Conservation (phyloP, 2,797 vertebrate species). For the Monodelphis domestica region DNA sequence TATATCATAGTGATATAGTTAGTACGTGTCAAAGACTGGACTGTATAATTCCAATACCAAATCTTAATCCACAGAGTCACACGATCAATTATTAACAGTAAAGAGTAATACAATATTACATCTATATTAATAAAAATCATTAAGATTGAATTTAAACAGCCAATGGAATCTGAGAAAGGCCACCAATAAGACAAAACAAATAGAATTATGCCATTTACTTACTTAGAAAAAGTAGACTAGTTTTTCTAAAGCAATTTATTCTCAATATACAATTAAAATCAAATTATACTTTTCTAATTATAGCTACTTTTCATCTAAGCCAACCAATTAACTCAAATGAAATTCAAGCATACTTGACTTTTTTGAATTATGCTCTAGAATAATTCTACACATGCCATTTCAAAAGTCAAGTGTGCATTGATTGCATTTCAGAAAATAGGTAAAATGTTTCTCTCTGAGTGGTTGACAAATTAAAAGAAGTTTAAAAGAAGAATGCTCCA, state of each 20-base stretch:
- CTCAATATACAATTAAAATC: slow-evolving; percentile 67
- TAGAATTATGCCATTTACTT: not conserved
- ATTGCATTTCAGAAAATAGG: slow-evolving; percentile 76
- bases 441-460: slow-evolving; percentile 59
- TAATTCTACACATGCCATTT: slow-evolving; percentile 70
- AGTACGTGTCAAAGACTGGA: not conserved
- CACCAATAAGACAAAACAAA: not conserved
- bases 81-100: not conserved
- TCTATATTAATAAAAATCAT: not conserved
- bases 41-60: not conserved
- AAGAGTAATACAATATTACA: not conserved
- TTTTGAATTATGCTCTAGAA: slow-evolving; percentile 75
- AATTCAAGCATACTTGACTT: slow-evolving; percentile 81
- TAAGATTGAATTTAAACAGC: not conserved
- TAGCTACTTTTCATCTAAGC: slow-evolving; percentile 74
- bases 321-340: slow-evolving; percentile 79
- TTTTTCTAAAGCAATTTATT: slow-evolving; percentile 30
- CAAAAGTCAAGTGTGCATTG: slow-evolving; percentile 82
- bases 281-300: slow-evolving; percentile 73
- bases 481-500: not conserved
- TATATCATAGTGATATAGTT: not conserved
- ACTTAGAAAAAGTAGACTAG: not conserved
- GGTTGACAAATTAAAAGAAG: slow-evolving; percentile 43
- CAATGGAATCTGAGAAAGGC: not conserved
- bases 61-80: not conserved